phyloP scores from a whole-genome alignment of 2,888 invertebrate species.

The Clivina fossor region DNA sequence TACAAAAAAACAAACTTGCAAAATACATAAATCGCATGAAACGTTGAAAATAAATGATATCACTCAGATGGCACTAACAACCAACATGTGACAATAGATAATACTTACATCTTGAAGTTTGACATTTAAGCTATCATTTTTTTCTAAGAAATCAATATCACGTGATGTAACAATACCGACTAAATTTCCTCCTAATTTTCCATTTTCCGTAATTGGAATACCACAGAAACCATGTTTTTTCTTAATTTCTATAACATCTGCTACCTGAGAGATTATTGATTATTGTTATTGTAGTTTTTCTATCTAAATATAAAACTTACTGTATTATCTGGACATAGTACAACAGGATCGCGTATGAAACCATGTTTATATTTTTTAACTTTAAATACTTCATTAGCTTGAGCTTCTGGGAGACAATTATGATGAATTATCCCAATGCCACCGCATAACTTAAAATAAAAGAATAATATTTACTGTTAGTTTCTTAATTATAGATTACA shows the following conservation, averaged over 20 bases:
- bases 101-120: conserved; percentile 67
- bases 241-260: conserved; percentile 88
- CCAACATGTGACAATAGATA: too few relatives aligned
- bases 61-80: too few relatives aligned
- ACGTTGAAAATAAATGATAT: too few relatives aligned
- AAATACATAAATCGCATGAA: too few relatives aligned
- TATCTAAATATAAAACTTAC: too few relatives aligned
- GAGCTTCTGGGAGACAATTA: conserved; percentile 87
- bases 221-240: conserved; percentile 92
- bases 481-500: too few relatives aligned
- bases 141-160: conserved; percentile 73
- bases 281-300: too few relatives aligned
- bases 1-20: too few relatives aligned
- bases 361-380: conserved; percentile 98
- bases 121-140: conserved; percentile 63
- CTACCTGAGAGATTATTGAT: too few relatives aligned
- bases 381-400: conserved; percentile 88
- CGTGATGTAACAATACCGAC: conserved; percentile 97
- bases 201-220: conserved; percentile 93
- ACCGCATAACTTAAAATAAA: conserved; percentile 70
- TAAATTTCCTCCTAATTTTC: conserved; percentile 88
- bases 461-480: too few relatives aligned
- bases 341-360: conserved; percentile 91
- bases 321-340: conserved; percentile 79
- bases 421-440: conserved; percentile 94